These are phyloP conservation scores for Gadus chalcogrammus DNA, from an alignment of 2,113 vertebrate genomes.

Conservation along the genomic window DNA sequence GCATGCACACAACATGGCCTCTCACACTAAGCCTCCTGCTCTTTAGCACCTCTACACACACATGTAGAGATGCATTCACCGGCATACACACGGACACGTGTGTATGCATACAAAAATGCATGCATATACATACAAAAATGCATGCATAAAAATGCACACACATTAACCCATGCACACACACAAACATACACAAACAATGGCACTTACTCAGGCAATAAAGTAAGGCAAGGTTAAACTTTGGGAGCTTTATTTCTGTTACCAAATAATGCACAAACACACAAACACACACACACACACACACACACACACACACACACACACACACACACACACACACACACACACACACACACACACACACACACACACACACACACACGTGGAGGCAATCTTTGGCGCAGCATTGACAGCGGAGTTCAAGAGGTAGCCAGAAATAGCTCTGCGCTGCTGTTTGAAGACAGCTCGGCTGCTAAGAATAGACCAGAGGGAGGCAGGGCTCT, in stretches of 20 bases:
- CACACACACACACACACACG: neutral
- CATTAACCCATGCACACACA: constrained; percentile 5
- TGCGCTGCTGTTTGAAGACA: constrained; percentile 56
- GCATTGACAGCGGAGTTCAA: constrained; percentile 22
- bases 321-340: constrained; percentile 1
- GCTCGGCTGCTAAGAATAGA: constrained; percentile 69
- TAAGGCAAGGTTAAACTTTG: constrained; percentile 1
- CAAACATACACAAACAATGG: constrained; percentile 1
- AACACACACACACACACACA: constrained; percentile 2
- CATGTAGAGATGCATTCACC: neutral
- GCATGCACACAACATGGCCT: too few species aligned
- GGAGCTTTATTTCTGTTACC: constrained; percentile 8
- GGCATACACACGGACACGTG: constrained; percentile 6
- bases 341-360: neutral
- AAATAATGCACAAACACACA: constrained; percentile 1
- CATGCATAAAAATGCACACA: constrained; percentile 1
- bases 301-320: neutral
- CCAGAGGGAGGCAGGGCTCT: constrained; percentile 57
- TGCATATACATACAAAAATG: neutral
- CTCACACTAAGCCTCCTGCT: too few species aligned
- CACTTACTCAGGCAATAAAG: neutral
- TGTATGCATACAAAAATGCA: too few species aligned
- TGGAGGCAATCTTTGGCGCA: constrained; percentile 19
- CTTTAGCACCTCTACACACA: neutral
- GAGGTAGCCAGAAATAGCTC: constrained; percentile 62